Evolutionary conservation across 2,888 invertebrate genomes (phyloP).

Genomic region (Trissoscelio sp.): DNA sequence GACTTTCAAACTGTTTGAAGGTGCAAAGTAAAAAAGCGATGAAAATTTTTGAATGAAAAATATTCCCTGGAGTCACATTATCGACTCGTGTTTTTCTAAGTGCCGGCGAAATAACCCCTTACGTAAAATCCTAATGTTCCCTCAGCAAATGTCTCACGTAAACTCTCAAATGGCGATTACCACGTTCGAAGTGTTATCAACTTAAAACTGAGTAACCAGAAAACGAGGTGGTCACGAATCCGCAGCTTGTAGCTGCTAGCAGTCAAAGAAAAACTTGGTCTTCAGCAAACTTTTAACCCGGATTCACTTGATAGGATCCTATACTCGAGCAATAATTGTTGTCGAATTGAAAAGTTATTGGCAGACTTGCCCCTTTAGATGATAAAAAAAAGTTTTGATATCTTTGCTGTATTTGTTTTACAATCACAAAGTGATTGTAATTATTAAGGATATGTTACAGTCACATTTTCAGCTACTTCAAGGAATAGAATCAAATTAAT

Average conservation of each 20-base stretch:
- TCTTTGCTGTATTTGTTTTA: conserved; percentile 1
- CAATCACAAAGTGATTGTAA: too few species aligned
- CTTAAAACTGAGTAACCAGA: conserved; percentile 45
- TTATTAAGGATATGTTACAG: too few species aligned
- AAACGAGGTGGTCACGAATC: conserved; percentile 45
- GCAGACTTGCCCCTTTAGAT: conserved; percentile 5
- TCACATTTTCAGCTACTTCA: too few species aligned
- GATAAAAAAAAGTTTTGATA: conserved; percentile 18
- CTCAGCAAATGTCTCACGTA: conserved; percentile 35
- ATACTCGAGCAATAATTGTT: conserved; percentile 34
- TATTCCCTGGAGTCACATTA: conserved; percentile 5
- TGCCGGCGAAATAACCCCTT: conserved; percentile 28
- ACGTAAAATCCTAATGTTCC: conserved; percentile 21
- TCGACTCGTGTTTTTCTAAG: conserved; percentile 32
- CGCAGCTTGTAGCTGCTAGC: conserved; percentile 7
- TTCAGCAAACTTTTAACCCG: conserved; percentile 28
- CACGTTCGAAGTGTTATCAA: conserved; percentile 36
- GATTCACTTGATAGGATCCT: conserved; percentile 11
- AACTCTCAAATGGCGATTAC: conserved; percentile 51
- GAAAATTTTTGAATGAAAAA: conserved; percentile 32
- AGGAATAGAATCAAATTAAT: too few species aligned
- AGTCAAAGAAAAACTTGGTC: conserved; percentile 40
- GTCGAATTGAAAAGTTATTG: conserved; percentile 40
- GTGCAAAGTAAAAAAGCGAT: background rate
- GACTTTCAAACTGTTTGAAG: background rate